Evolutionary conservation across 2,888 invertebrate species (phyloP).

Genomic region (Asteroscopus sphinx): DNA sequence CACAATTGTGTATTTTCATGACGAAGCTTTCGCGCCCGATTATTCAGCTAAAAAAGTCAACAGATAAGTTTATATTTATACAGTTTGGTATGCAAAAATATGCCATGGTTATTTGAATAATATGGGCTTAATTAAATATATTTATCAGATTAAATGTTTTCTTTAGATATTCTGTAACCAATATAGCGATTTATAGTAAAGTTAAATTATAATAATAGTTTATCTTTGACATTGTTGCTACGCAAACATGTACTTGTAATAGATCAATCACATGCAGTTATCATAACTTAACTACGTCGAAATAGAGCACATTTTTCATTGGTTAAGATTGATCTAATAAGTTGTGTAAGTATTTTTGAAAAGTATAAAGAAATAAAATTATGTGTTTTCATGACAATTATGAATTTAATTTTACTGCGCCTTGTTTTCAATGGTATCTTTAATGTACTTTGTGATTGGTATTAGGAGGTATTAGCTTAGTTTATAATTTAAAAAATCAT

Average conservation of each 20-base stretch:
- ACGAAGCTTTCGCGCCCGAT: conserved; percentile 86
- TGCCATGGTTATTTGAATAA: conserved; percentile 15
- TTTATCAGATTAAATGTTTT: conserved; percentile 6
- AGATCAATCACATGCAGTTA: conserved; percentile 4
- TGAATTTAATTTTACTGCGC: too few relatives aligned
- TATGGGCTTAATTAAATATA: background rate
- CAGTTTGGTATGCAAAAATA: conserved; percentile 53
- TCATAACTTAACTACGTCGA: rapidly evolving
- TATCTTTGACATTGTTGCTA: conserved; percentile 49
- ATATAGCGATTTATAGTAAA: background rate
- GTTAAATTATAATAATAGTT: conserved; percentile 9
- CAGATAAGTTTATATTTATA: conserved; percentile 63
- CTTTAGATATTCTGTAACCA: background rate
- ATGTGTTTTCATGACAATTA: background rate
- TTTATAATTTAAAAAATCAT: background rate
- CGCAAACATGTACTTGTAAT: conserved; percentile 28
- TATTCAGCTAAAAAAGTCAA: conserved; percentile 77
- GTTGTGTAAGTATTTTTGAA: too few relatives aligned
- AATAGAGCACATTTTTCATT: conserved; percentile 10
- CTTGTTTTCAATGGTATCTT: too few relatives aligned
- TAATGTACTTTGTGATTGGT: too few relatives aligned
- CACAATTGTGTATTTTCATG: conserved; percentile 66
- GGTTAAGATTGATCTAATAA: too few relatives aligned
- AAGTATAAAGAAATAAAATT: conserved; percentile 3
- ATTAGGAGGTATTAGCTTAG: background rate